These are phyloP conservation scores for Lasioglossum calceatum DNA, from an alignment of 2,888 invertebrate genomes.

Conservation along the genomic window DNA sequence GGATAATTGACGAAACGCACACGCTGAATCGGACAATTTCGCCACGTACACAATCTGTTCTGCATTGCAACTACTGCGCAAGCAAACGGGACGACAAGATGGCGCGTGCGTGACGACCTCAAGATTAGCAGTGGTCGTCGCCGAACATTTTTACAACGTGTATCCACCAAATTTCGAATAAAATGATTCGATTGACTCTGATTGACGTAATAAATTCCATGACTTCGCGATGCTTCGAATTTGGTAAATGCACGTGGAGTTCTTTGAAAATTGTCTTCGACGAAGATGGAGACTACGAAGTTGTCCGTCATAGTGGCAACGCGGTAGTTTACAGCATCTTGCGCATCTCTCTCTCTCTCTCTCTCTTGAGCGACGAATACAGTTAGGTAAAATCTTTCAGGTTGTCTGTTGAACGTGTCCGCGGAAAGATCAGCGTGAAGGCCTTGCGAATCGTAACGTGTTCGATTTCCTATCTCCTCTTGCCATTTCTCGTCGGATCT, in stretches of 20 bases:
- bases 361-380: too few species aligned
- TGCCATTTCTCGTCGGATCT: not conserved
- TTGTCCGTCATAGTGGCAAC: too few species aligned
- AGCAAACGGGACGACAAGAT: not conserved
- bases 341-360: too few species aligned
- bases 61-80: not conserved
- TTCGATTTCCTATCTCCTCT: constrained; percentile 7
- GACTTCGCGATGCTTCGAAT: not conserved
- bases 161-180: not conserved
- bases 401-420: constrained; percentile 64
- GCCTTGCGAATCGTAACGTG: constrained; percentile 56
- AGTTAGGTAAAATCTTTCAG: constrained; percentile 66
- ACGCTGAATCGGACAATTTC: not conserved
- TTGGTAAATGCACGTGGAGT: not conserved
- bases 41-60: not conserved
- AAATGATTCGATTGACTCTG: not conserved
- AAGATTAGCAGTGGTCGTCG: not conserved
- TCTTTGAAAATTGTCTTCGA: not conserved
- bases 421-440: constrained; percentile 63
- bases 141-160: too few species aligned
- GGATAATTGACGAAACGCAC: too few species aligned
- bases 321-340: too few species aligned
- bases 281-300: too few species aligned
- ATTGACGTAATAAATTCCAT: not conserved
- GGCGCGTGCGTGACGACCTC: not conserved